phyloP scores from a whole-genome alignment of 2,888 invertebrate species.

The Noctua janthe region DNA sequence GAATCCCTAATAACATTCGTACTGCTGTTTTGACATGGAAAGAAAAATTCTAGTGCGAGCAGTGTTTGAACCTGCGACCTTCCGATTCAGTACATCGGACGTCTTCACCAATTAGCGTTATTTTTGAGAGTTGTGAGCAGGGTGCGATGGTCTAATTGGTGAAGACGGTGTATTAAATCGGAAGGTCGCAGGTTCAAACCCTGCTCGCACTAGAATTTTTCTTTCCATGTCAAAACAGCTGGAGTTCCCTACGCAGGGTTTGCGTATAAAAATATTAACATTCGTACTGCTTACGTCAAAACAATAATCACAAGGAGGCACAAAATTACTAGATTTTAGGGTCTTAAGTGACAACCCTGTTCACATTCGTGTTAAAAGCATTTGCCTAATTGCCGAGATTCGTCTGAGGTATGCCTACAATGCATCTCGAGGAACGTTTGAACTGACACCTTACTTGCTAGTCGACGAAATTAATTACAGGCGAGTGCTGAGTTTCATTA shows the following conservation, averaged over 20 bases:
- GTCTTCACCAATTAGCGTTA: too few species aligned
- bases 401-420: constrained; percentile 75
- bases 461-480: constrained; percentile 48
- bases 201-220: too few species aligned
- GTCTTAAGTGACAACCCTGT: constrained; percentile 60
- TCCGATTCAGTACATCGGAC: too few species aligned
- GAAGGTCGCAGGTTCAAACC: too few species aligned
- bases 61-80: too few species aligned
- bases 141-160: too few species aligned
- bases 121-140: too few species aligned
- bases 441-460: constrained; percentile 60
- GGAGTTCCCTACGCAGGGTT: too few species aligned
- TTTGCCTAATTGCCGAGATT: constrained; percentile 80
- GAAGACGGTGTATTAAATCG: too few species aligned
- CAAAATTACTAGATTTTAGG: neutral
- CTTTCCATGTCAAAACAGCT: too few species aligned
- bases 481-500: constrained; percentile 48
- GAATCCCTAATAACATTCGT: neutral
- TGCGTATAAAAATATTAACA: neutral
- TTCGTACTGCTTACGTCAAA: neutral
- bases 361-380: constrained; percentile 74
- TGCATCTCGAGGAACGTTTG: constrained; percentile 65
- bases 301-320: neutral
- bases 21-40: neutral
- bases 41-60: too few species aligned